phyloP scores from a whole-genome alignment of 2,797 vertebrate species.

The Benthosema pterotum region DNA sequence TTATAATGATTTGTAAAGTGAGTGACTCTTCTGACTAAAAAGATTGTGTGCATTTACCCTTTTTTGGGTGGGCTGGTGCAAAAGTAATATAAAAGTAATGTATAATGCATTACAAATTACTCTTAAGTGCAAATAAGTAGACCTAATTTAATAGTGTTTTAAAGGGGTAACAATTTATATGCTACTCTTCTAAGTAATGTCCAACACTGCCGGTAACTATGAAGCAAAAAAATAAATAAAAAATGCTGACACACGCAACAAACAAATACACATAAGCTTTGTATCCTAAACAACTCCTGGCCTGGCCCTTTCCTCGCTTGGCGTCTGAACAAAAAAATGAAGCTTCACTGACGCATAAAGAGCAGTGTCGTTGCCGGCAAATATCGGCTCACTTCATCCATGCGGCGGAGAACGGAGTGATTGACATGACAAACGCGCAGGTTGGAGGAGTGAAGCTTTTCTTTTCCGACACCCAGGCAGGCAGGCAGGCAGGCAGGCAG shows the following conservation, averaged over 20 bases:
- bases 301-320: slow-evolving; percentile 7
- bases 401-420: neutral
- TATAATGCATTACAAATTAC: no score
- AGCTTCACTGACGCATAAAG: slow-evolving; percentile 30
- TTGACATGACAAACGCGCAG: slow-evolving; percentile 63
- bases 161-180: no score
- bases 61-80: no score
- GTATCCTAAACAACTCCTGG: slow-evolving; percentile 25
- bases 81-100: no score
- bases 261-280: slow-evolving; percentile 23
- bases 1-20: no score
- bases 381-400: slow-evolving; percentile 18
- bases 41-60: no score
- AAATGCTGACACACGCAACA: slow-evolving; percentile 26
- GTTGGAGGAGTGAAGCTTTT: slow-evolving; percentile 54
- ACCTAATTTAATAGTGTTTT: no score
- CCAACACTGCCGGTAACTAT: no score
- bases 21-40: no score
- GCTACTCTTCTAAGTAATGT: no score
- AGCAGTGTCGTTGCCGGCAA: slow-evolving; percentile 26
- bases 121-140: no score
- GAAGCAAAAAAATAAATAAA: no score
- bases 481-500: slow-evolving; percentile 53
- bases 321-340: slow-evolving; percentile 44
- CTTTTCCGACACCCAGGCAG: slow-evolving; percentile 34